phyloP scores from a whole-genome alignment of 2,113 vertebrate species.

The Baryphthengus martii region DNA sequence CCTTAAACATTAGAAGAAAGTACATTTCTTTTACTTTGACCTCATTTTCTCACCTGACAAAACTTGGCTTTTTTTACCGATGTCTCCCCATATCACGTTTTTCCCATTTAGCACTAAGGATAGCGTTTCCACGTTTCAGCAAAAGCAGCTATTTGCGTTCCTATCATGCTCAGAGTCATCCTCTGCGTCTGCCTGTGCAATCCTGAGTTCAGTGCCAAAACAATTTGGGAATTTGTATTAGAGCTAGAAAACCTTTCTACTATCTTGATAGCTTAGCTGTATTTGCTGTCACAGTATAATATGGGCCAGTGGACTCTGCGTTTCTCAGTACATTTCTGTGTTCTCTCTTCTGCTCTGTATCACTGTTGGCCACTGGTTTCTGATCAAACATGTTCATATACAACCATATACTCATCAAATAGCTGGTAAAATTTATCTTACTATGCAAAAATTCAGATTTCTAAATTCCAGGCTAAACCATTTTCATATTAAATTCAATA shows the following conservation, averaged over 20 bases:
- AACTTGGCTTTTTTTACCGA: slow-evolving; percentile 26
- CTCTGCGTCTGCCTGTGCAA: neutral
- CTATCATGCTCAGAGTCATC: slow-evolving; percentile 28
- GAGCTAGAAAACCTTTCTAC: slow-evolving; percentile 32
- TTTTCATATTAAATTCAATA: neutral
- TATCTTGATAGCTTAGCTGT: slow-evolving; percentile 50
- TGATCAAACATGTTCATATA: neutral
- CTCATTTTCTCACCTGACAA: slow-evolving; percentile 58
- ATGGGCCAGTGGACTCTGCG: neutral
- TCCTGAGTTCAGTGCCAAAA: slow-evolving; percentile 51
- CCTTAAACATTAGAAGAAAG: slow-evolving; percentile 50
- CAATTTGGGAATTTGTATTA: slow-evolving; percentile 48
- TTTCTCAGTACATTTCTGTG: neutral
- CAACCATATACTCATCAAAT: neutral
- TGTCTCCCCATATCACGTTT: slow-evolving; percentile 14
- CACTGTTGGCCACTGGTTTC: neutral
- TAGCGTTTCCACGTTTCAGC: neutral
- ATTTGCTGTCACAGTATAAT: slow-evolving; percentile 30
- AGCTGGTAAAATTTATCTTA: neutral
- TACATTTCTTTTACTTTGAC: slow-evolving; percentile 51
- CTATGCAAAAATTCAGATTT: neutral
- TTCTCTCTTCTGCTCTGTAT: neutral
- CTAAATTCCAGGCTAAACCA: neutral
- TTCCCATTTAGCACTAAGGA: slow-evolving; percentile 36
- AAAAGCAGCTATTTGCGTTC: slow-evolving; percentile 41